A percentile compares a stretch with the other conserved stretches of the same genome.
These are phyloP conservation scores for Cebuella pygmaea DNA, from an alignment of 2,797 vertebrate species.

Conservation along the genomic window DNA sequence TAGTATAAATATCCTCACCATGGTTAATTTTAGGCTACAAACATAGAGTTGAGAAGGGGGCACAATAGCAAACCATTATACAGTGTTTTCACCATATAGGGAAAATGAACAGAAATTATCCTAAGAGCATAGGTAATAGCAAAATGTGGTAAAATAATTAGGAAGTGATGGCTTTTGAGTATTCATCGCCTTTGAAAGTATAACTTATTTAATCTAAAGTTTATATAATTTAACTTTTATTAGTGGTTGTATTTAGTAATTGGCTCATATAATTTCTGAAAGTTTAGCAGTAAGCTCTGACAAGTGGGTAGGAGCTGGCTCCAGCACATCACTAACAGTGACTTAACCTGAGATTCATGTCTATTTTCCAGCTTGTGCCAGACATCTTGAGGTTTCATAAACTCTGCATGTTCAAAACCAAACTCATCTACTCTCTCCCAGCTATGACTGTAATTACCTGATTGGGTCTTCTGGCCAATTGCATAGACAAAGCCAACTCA, in stretches of 20 bases:
- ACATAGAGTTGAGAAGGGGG: background rate
- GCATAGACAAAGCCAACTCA: background rate
- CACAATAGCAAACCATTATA: fast-evolving
- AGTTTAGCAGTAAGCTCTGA: background rate
- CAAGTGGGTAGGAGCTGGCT: background rate
- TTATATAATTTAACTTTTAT: conserved; percentile 16
- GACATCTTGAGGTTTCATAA: background rate
- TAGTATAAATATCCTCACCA: background rate
- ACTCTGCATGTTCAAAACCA: background rate
- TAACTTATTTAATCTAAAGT: background rate
- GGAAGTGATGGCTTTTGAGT: background rate
- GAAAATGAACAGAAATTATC: background rate
- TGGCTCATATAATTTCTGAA: background rate
- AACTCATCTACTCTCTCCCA: background rate
- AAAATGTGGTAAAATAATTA: background rate
- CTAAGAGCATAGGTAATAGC: background rate
- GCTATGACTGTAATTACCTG: background rate
- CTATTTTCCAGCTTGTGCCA: background rate
- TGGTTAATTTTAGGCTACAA: background rate
- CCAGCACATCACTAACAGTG: background rate
- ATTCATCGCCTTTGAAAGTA: conserved; percentile 5
- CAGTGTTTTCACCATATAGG: background rate
- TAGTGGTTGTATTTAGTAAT: background rate
- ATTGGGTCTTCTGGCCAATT: background rate
- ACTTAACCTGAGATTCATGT: background rate